Evolutionary conservation across 2,113 vertebrate genomes (phyloP).

Genomic region (Ranitomeya variabilis): DNA sequence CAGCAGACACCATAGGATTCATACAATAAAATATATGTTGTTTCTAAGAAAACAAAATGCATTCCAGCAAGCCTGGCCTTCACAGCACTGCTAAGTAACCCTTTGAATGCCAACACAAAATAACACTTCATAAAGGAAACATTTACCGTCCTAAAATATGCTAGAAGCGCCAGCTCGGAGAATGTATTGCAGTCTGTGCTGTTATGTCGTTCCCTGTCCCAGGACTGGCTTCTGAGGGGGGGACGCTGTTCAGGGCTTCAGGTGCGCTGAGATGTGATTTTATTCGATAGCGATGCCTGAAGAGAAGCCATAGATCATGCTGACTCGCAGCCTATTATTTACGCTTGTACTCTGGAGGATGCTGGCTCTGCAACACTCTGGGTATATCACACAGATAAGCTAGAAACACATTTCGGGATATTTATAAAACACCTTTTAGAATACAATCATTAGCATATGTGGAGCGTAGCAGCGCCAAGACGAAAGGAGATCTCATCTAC

Average conservation of each 20-base stretch:
- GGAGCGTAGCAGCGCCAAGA: not conserved
- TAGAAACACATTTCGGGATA: not conserved
- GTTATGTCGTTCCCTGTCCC: not conserved
- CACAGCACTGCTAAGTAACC: not conserved
- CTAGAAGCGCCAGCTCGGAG: not conserved
- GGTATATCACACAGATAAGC: slow-evolving; percentile 5
- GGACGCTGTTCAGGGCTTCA: not conserved
- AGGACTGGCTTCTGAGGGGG: not conserved
- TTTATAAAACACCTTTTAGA: not conserved
- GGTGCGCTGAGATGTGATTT: not conserved
- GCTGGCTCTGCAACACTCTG: not conserved
- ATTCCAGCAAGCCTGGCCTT: not conserved
- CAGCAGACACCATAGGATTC: not conserved
- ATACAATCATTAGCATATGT: not conserved
- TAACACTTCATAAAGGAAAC: not conserved
- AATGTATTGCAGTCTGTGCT: not conserved
- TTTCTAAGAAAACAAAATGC: not conserved
- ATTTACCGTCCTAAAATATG: not conserved
- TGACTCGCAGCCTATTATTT: not conserved
- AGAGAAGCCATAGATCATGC: not conserved
- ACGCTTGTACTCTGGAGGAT: not conserved
- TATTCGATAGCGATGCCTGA: not conserved
- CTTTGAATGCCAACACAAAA: not conserved
- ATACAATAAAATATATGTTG: not conserved
- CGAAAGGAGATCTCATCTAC: not conserved